A percentile compares a stretch with the other conserved stretches of the same genome.
Evolutionary conservation across 1,140 invertebrate species (phyloP).

Genomic region (Leptinotarsa lineolata): DNA sequence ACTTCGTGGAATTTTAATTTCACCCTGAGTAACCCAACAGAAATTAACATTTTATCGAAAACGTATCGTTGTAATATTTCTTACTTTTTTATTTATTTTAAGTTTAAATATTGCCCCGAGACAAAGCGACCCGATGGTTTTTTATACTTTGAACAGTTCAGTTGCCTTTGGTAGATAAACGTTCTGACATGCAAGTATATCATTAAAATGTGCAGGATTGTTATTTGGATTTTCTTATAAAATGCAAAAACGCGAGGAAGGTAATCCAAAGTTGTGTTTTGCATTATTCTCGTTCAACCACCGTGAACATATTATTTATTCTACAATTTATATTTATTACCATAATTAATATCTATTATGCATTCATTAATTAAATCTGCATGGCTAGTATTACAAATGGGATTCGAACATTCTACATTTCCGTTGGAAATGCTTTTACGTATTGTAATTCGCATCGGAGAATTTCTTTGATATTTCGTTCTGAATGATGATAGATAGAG

Average conservation of each 20-base stretch:
- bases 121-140: not conserved
- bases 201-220: constrained; percentile 25
- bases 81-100: not conserved
- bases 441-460: not conserved
- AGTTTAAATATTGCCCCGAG: not conserved
- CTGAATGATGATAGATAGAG: no score
- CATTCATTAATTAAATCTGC: constrained; percentile 10
- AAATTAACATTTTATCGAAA: not conserved
- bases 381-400: constrained; percentile 7
- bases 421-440: not conserved
- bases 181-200: constrained; percentile 23
- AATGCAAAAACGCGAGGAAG: constrained; percentile 18
- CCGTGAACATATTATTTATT: constrained; percentile 19
- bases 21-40: not conserved
- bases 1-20: not conserved
- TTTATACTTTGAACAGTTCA: constrained; percentile 11
- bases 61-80: not conserved
- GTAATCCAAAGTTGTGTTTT: constrained; percentile 15
- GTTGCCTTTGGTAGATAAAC: constrained; percentile 23
- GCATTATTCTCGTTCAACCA: constrained; percentile 23
- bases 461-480: not conserved
- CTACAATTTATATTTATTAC: constrained; percentile 18
- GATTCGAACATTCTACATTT: not conserved
- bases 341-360: constrained; percentile 17
- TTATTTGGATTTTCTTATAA: constrained; percentile 26